phyloP scores from a whole-genome alignment of 1,140 invertebrate species.

The Aphelinus certus region DNA sequence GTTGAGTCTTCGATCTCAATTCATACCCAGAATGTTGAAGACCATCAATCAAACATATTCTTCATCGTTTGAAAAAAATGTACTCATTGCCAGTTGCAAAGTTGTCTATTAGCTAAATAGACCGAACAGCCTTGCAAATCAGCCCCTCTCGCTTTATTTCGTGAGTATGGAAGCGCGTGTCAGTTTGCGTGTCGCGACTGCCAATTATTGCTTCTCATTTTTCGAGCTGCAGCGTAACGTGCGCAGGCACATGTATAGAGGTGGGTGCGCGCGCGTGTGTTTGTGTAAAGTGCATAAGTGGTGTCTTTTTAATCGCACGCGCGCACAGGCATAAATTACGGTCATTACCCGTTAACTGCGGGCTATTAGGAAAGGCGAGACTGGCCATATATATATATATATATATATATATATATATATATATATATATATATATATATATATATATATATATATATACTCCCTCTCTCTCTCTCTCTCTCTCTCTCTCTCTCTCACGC shows the following conservation, averaged over 20 bases:
- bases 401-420: too few relatives aligned
- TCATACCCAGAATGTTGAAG: too few relatives aligned
- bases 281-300: constrained; percentile 34
- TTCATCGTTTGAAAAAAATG: too few relatives aligned
- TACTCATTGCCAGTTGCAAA: too few relatives aligned
- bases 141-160: too few relatives aligned
- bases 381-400: constrained; percentile 15
- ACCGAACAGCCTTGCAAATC: too few relatives aligned
- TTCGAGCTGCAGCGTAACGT: constrained; percentile 3
- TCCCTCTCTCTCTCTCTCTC: neutral
- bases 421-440: too few relatives aligned
- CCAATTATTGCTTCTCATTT: constrained; percentile 37
- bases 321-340: constrained; percentile 52
- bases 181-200: neutral
- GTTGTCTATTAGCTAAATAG: too few relatives aligned
- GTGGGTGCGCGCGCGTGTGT: neutral
- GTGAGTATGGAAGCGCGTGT: neutral
- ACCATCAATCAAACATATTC: too few relatives aligned
- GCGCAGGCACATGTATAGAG: constrained; percentile 3
- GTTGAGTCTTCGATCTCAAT: too few relatives aligned
- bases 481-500: too few relatives aligned
- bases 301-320: constrained; percentile 51
- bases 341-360: constrained; percentile 54
- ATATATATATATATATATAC: too few relatives aligned
- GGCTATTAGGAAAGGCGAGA: constrained; percentile 51